Conservation (phyloP, 2,797 vertebrate species). For the Gymnodraco acuticeps region DNA sequence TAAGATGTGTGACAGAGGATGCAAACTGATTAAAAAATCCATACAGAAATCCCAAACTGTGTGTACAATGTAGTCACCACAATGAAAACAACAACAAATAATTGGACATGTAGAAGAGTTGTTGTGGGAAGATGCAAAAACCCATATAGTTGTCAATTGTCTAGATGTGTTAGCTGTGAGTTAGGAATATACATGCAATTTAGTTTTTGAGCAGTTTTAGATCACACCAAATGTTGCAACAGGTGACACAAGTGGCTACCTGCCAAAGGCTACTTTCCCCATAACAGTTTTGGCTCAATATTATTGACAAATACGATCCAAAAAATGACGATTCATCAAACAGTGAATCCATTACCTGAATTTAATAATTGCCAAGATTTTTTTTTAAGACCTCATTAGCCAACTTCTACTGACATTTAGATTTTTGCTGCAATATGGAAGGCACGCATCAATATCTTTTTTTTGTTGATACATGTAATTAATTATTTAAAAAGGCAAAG, state of each 20-base stretch:
- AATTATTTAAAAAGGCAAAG: not conserved
- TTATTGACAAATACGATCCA: not conserved
- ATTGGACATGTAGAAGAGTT: not conserved
- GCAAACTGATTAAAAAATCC: not conserved
- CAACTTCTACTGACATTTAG: not conserved
- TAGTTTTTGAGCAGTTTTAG: not conserved
- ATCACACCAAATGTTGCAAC: not conserved
- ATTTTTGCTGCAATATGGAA: not conserved
- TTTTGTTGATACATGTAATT: not conserved
- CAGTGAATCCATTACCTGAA: not conserved
- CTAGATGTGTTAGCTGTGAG: constrained; percentile 21
- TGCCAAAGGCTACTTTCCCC: not conserved
- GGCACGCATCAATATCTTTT: not conserved
- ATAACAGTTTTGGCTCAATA: not conserved
- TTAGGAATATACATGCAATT: not conserved
- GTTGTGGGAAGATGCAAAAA: not conserved
- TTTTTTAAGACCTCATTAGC: not conserved
- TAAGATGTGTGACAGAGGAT: constrained; percentile 8
- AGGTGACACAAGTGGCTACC: not conserved
- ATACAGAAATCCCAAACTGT: not conserved
- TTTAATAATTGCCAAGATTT: not conserved
- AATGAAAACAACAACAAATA: not conserved
- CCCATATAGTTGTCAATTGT: not conserved
- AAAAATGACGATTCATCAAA: not conserved
- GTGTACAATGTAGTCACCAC: constrained; percentile 3